Conservation (phyloP, 2,888 invertebrate species). For the Gymnosoma rotundatum region DNA sequence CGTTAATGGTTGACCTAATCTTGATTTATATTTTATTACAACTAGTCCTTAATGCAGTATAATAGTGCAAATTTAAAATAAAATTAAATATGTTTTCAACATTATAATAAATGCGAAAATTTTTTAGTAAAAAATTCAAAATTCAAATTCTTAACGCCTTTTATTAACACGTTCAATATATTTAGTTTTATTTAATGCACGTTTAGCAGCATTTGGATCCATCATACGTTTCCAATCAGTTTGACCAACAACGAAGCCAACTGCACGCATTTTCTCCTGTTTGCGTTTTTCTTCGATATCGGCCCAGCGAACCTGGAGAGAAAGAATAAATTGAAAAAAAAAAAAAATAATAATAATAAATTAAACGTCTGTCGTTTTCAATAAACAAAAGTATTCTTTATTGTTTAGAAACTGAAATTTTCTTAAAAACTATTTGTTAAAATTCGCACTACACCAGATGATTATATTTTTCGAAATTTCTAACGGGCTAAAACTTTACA, state of each 20-base stretch:
- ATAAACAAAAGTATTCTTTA: too few species aligned
- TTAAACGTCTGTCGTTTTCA: neutral
- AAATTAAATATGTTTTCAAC: slow-evolving; percentile 63
- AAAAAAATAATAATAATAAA: too few species aligned
- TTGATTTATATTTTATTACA: neutral
- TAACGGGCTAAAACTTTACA: too few species aligned
- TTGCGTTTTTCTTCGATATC: slow-evolving; percentile 96
- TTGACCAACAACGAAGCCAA: slow-evolving; percentile 98
- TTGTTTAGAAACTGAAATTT: too few species aligned
- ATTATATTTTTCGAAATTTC: too few species aligned
- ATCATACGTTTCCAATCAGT: slow-evolving; percentile 98
- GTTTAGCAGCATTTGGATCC: slow-evolving; percentile 93
- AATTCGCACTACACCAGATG: too few species aligned
- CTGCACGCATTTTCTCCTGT: slow-evolving; percentile 95
- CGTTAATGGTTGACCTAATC: neutral
- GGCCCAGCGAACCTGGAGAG: slow-evolving; percentile 96
- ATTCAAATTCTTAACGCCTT: slow-evolving; percentile 67
- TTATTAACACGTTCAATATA: slow-evolving; percentile 88
- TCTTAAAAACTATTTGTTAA: too few species aligned
- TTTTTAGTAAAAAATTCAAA: neutral
- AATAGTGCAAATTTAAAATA: slow-evolving; percentile 47
- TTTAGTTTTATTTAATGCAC: slow-evolving; percentile 96
- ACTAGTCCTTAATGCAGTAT: neutral
- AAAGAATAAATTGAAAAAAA: neutral
- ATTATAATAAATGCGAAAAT: slow-evolving; percentile 49